Evolutionary conservation across 2,888 invertebrate species (phyloP).

Genomic region (Zhuqinia jingwanae): DNA sequence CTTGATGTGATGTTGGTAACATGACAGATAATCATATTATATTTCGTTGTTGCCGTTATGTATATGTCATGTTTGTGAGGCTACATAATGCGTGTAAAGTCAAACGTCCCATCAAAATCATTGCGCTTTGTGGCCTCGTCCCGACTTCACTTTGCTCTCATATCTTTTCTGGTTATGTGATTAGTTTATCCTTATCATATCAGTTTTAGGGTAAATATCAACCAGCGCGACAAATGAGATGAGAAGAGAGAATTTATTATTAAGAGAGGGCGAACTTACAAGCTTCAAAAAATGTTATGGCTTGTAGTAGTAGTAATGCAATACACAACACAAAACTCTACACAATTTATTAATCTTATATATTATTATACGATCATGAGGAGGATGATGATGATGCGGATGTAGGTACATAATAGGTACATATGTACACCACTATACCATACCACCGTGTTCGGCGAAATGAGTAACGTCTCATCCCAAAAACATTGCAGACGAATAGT

Average conservation of each 20-base stretch:
- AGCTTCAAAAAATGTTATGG: conserved; percentile 31
- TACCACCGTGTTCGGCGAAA: background rate
- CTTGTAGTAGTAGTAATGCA: conserved; percentile 26
- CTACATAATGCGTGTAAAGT: conserved; percentile 66
- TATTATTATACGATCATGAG: background rate
- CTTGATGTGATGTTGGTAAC: conserved; percentile 63
- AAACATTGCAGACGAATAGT: conserved; percentile 28
- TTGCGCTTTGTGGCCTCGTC: conserved; percentile 71
- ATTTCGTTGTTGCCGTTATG: conserved; percentile 71
- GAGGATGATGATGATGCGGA: background rate
- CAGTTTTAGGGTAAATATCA: conserved; percentile 72
- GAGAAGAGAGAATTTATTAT: conserved; percentile 56
- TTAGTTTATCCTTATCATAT: conserved; percentile 75
- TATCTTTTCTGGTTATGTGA: conserved; percentile 67
- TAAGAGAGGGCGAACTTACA: conserved; percentile 46
- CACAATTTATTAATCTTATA: conserved; percentile 26
- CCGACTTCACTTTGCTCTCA: conserved; percentile 61
- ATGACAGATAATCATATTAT: conserved; percentile 74
- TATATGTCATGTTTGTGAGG: conserved; percentile 68
- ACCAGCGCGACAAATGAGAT: conserved; percentile 72
- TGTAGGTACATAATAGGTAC: conserved; percentile 10
- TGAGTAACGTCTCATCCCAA: conserved; percentile 12
- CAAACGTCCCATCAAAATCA: conserved; percentile 69
- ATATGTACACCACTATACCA: background rate
- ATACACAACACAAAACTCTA: background rate